A percentile compares a stretch with the other conserved stretches of the same genome.
Conservation (phyloP, 2,113 vertebrate species). For the Lichenostomus cassidix region DNA sequence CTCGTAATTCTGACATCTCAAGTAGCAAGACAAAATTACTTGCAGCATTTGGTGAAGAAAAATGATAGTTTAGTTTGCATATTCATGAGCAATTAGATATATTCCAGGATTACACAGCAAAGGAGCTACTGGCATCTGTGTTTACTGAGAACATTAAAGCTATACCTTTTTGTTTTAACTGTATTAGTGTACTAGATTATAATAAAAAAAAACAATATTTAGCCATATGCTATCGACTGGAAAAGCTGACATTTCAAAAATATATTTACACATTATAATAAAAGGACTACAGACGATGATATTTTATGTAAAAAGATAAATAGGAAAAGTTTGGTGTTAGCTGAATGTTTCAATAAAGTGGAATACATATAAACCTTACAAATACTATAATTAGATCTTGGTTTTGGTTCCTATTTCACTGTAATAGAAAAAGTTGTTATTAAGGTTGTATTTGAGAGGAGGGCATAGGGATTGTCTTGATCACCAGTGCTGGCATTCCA, state of each 20-base stretch:
- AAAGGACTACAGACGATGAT: not conserved
- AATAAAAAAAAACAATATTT: not conserved
- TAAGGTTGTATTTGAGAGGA: not conserved
- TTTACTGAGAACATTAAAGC: constrained; percentile 15
- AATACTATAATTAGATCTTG: not conserved
- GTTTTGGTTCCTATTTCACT: not conserved
- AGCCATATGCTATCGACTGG: not conserved
- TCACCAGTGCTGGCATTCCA: not conserved
- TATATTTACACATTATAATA: not conserved
- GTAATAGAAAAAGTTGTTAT: not conserved
- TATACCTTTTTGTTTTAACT: constrained; percentile 33
- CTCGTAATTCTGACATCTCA: constrained; percentile 14
- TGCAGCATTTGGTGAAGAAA: constrained; percentile 42
- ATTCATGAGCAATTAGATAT: constrained; percentile 53
- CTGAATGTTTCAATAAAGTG: not conserved
- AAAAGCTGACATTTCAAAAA: not conserved
- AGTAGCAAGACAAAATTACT: constrained; percentile 27
- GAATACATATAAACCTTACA: not conserved
- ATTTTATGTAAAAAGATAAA: not conserved
- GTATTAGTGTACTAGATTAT: not conserved
- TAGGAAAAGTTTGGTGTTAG: not conserved
- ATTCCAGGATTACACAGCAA: not conserved
- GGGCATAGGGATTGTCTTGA: not conserved
- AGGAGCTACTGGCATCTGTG: constrained; percentile 23
- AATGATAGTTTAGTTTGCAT: constrained; percentile 36